Conservation (phyloP, 2,888 invertebrate genomes). For the Monochamus alternatus region DNA sequence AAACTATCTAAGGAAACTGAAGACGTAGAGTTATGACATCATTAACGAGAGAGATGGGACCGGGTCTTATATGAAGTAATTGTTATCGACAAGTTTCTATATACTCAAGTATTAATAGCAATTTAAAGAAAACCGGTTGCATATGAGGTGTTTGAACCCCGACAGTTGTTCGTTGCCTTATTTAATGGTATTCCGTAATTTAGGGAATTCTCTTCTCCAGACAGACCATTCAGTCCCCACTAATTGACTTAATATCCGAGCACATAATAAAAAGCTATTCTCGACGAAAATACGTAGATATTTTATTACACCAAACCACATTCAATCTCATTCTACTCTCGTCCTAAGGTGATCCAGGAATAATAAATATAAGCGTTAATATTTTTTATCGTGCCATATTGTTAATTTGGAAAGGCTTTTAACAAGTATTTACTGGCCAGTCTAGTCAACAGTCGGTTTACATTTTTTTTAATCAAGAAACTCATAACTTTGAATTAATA, state of each 20-base stretch:
- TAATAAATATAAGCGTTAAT: neutral
- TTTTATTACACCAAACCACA: neutral
- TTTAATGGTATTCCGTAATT: conserved; percentile 30
- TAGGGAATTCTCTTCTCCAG: neutral
- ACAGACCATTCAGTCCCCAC: neutral
- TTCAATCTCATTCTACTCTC: neutral
- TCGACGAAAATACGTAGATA: neutral
- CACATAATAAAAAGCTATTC: neutral
- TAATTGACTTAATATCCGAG: neutral
- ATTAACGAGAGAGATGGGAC: conserved; percentile 40
- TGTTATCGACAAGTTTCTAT: conserved; percentile 47
- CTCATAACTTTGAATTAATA: too few species aligned
- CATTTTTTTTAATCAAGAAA: too few species aligned
- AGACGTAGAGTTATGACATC: conserved; percentile 44
- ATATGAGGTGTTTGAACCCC: conserved; percentile 44
- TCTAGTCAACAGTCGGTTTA: too few species aligned
- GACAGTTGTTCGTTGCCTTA: conserved; percentile 26
- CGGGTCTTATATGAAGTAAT: conserved; percentile 46
- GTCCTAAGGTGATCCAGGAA: neutral
- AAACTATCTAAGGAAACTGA: conserved; percentile 17
- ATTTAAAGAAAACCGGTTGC: conserved; percentile 43
- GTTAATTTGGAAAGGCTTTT: neutral
- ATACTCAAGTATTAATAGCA: conserved; percentile 45
- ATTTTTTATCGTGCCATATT: neutral
- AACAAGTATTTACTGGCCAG: neutral